phyloP scores from a whole-genome alignment of 2,113 vertebrate species.

The Ursus arctos region DNA sequence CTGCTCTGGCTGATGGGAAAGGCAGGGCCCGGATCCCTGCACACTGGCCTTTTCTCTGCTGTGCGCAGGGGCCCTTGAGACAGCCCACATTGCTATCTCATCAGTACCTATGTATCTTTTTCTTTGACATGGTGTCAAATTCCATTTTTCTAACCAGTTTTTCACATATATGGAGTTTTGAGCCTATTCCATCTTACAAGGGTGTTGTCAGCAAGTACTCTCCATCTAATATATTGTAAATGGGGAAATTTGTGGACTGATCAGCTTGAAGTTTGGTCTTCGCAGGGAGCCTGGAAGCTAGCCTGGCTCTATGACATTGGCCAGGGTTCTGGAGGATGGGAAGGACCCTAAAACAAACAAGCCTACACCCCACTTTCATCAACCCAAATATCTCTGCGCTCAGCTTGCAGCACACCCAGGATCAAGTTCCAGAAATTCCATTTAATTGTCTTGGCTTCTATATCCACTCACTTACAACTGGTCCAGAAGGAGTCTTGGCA shows the following conservation, averaged over 20 bases:
- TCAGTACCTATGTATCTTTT: neutral
- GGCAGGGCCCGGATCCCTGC: neutral
- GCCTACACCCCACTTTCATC: constrained; percentile 51
- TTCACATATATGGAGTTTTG: constrained; percentile 12
- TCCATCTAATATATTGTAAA: neutral
- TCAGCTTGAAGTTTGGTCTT: constrained; percentile 35
- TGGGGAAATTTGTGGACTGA: neutral
- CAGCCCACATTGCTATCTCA: neutral
- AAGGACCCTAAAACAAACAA: constrained; percentile 44
- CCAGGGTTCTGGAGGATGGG: neutral
- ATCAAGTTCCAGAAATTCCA: constrained; percentile 67
- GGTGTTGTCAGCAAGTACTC: neutral
- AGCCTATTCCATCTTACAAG: neutral
- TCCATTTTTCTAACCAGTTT: constrained; percentile 12
- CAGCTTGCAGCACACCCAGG: constrained; percentile 57
- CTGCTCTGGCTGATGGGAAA: neutral
- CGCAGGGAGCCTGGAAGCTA: neutral
- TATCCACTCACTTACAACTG: constrained; percentile 38
- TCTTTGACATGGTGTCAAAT: neutral
- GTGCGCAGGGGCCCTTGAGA: neutral
- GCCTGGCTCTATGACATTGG: neutral
- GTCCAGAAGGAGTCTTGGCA: constrained; percentile 64
- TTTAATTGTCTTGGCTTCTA: constrained; percentile 69
- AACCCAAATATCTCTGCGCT: constrained; percentile 64
- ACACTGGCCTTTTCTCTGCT: neutral